Conservation (phyloP, 2,888 invertebrate genomes). For the Cistogaster globosa region DNA sequence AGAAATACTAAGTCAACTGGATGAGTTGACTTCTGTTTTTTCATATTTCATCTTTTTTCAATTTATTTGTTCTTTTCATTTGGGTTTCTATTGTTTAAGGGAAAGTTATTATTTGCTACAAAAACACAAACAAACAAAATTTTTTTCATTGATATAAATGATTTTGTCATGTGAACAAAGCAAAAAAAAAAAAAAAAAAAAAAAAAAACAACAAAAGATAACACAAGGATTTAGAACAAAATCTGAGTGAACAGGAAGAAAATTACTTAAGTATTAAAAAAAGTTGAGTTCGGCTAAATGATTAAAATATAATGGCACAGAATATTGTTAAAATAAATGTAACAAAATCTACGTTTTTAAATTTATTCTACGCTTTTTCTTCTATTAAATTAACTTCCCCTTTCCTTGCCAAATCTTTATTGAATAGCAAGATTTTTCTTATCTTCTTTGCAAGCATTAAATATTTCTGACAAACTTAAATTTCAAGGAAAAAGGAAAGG, state of each 20-base stretch:
- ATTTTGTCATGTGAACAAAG: conserved; percentile 47
- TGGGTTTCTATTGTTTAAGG: conserved; percentile 63
- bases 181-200: too few species aligned
- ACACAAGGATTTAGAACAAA: conserved; percentile 23
- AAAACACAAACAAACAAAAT: conserved; percentile 15
- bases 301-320: too few species aligned
- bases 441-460: too few species aligned
- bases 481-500: too few species aligned
- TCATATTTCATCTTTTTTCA: conserved; percentile 16
- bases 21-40: conserved; percentile 65
- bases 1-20: conserved; percentile 63
- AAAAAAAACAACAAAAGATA: background rate
- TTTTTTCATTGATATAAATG: conserved; percentile 32
- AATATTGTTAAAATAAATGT: too few species aligned
- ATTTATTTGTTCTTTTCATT: conserved; percentile 18
- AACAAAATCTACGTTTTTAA: too few species aligned
- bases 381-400: too few species aligned
- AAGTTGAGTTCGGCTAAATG: too few species aligned
- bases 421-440: too few species aligned
- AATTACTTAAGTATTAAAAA: conserved; percentile 43
- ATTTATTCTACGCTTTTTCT: too few species aligned
- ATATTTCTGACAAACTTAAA: too few species aligned
- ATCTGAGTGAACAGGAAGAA: conserved; percentile 44
- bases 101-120: conserved; percentile 64
- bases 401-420: too few species aligned